phyloP scores from a whole-genome alignment of 1,140 invertebrate genomes.

The Samia ricini region DNA sequence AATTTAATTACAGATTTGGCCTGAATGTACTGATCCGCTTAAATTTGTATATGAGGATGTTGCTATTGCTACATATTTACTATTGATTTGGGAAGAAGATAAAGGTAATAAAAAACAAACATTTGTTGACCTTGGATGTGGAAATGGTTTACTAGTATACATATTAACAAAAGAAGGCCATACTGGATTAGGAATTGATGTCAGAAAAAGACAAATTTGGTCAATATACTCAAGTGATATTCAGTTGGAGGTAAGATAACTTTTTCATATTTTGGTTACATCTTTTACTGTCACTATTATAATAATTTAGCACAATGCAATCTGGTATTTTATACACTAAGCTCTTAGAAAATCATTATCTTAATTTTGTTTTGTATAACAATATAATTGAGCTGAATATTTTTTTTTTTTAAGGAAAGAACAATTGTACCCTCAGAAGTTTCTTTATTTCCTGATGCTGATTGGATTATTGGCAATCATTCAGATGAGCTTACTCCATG shows the following conservation, averaged over 20 bases:
- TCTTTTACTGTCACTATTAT: no score
- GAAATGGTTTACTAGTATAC: constrained; percentile 96
- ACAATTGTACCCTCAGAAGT: constrained; percentile 85
- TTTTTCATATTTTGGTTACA: background rate
- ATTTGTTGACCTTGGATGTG: constrained; percentile 97
- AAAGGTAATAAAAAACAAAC: constrained; percentile 76
- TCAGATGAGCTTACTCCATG: constrained; percentile 99
- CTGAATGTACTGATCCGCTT: constrained; percentile 93
- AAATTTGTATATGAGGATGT: constrained; percentile 99
- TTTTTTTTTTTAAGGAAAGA: constrained; percentile 72
- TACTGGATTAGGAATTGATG: constrained; percentile 93
- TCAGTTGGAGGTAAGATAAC: constrained; percentile 49
- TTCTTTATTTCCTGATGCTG: constrained; percentile 85
- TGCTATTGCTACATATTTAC: constrained; percentile 94
- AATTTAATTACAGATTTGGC: constrained; percentile 88
- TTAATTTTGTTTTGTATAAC: no score
- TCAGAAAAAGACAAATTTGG: constrained; percentile 95
- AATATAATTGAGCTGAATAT: no score
- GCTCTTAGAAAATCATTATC: no score
- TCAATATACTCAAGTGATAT: constrained; percentile 82
- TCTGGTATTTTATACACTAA: no score
- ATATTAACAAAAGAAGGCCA: constrained; percentile 91
- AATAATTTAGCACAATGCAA: no score
- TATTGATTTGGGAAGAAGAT: constrained; percentile 86
- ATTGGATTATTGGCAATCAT: constrained; percentile 99